Conservation (phyloP, 1,140 invertebrate species). For the Euwallacea similis region DNA sequence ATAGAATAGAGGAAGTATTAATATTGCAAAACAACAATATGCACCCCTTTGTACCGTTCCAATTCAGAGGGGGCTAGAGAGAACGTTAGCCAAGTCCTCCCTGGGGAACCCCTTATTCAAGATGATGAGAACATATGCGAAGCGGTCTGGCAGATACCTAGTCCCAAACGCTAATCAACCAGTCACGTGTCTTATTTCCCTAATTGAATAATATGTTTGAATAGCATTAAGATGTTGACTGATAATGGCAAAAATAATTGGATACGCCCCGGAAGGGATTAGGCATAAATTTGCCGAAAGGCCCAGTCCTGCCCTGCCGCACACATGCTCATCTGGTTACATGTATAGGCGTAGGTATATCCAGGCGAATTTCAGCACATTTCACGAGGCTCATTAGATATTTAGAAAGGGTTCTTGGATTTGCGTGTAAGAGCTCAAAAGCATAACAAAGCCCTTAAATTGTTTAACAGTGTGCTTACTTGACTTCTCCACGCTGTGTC, state of each 20-base stretch:
- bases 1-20: no score
- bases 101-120: conserved; percentile 4
- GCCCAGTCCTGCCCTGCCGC: neutral
- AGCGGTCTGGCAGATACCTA: neutral
- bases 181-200: conserved; percentile 17
- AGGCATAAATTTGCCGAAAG: neutral
- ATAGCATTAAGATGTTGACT: conserved; percentile 15
- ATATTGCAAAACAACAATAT: no score
- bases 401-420: conserved; percentile 25
- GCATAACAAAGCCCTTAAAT: conserved; percentile 21
- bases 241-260: conserved; percentile 11
- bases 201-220: conserved; percentile 22
- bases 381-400: conserved; percentile 16
- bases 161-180: conserved; percentile 11
- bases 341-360: neutral
- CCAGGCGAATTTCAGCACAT: neutral
- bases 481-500: conserved; percentile 15
- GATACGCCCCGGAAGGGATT: neutral
- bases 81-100: neutral
- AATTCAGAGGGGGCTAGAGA: no score
- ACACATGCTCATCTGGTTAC: no score
- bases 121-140: conserved; percentile 25
- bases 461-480: conserved; percentile 17
- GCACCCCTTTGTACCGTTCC: no score
- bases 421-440: conserved; percentile 14